Conservation (phyloP, 2,888 invertebrate genomes). For the Pseudococcus longispinus region DNA sequence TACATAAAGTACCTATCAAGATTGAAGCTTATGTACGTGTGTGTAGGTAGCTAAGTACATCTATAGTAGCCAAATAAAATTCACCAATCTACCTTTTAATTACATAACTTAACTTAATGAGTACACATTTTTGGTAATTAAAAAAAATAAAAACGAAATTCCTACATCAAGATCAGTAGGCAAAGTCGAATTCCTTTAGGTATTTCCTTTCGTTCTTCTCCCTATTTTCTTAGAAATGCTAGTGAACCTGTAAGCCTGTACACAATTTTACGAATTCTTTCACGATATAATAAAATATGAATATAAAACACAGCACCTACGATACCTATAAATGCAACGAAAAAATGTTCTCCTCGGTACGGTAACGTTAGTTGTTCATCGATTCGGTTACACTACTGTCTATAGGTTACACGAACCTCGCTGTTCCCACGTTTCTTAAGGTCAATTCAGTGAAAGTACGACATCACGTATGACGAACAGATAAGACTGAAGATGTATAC, state of each 20-base stretch:
- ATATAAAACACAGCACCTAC: background rate
- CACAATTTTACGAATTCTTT: background rate
- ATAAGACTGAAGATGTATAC: constrained; percentile 54
- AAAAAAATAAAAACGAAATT: background rate
- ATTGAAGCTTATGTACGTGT: no score
- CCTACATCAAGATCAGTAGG: background rate
- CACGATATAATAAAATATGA: background rate
- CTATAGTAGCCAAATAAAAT: no score
- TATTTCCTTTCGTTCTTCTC: background rate
- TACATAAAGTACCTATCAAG: no score
- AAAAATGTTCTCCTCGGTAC: background rate
- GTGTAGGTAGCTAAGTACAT: no score
- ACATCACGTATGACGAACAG: constrained; percentile 57
- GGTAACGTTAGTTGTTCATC: background rate
- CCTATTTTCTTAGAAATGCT: no score
- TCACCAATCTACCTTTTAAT: no score
- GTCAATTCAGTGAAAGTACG: constrained; percentile 56
- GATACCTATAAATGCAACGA: constrained; percentile 11
- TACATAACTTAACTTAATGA: background rate
- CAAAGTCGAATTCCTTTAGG: background rate
- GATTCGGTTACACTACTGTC: constrained; percentile 25
- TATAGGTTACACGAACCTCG: constrained; percentile 47
- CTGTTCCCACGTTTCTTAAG: constrained; percentile 56
- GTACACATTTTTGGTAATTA: background rate
- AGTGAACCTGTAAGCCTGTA: background rate